A percentile compares a stretch with the other conserved stretches of the same genome.
phyloP scores from a whole-genome alignment of 2,888 invertebrate species.

The Ferdinandea cuprea region DNA sequence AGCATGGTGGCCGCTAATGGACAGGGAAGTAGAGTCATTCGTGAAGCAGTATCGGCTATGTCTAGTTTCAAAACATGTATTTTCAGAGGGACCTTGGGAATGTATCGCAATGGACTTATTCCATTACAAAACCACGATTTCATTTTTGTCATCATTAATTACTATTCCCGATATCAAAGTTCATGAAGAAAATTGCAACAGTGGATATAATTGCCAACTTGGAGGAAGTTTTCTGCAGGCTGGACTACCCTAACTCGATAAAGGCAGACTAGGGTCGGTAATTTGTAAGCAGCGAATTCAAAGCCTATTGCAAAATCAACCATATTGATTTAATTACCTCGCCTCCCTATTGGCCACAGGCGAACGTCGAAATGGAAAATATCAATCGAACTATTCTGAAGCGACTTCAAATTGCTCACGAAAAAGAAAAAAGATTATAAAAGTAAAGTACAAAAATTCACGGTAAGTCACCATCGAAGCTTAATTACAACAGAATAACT shows the following conservation, averaged over 20 bases:
- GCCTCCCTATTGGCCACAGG: slow-evolving; percentile 55
- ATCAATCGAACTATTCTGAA: slow-evolving; percentile 41
- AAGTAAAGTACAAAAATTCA: slow-evolving; percentile 49
- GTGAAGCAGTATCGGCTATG: slow-evolving; percentile 32
- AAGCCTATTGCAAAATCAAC: slow-evolving; percentile 15
- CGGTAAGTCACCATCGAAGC: slow-evolving; percentile 43
- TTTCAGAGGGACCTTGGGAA: slow-evolving; percentile 29
- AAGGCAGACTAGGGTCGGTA: slow-evolving; percentile 32
- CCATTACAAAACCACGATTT: slow-evolving; percentile 41
- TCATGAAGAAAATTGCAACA: slow-evolving; percentile 19
- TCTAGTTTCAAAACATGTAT: slow-evolving; percentile 27
- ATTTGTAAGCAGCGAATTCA: slow-evolving; percentile 31
- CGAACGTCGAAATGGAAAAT: slow-evolving; percentile 57
- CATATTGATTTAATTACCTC: slow-evolving; percentile 31
- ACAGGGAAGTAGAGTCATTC: slow-evolving; percentile 9
- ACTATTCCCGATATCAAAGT: slow-evolving; percentile 39
- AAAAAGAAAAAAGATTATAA: slow-evolving; percentile 47
- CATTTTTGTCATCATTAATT: slow-evolving; percentile 41
- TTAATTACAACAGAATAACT: slow-evolving; percentile 40
- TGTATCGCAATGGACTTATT: slow-evolving; percentile 28
- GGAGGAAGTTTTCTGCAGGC: slow-evolving; percentile 28
- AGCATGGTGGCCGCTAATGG: slow-evolving; percentile 25
- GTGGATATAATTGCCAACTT: slow-evolving; percentile 7
- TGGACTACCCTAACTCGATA: slow-evolving; percentile 30
- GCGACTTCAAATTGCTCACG: slow-evolving; percentile 51